Evolutionary conservation across 2,888 invertebrate species (phyloP), one percentile per base, ranked within the genome.

Genomic region (Philereme vetulata): DNA sequence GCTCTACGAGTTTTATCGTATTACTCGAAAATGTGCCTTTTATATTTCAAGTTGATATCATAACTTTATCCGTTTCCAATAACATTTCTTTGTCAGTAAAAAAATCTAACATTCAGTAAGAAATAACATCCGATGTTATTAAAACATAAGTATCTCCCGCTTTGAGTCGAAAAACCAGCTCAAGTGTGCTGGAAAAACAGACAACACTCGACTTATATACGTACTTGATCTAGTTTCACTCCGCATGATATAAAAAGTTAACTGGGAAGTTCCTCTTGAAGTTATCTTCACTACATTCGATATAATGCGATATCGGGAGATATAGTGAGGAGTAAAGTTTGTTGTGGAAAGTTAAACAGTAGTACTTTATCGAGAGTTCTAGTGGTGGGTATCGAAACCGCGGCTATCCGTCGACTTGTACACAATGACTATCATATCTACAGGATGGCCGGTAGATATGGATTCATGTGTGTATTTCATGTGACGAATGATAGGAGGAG

Each of bases 261-360:
- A 72, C 72, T 67, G 58, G 60, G 67, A 65, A 75, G 72, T 76
- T 75, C 67, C 60, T 56, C 66, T 58, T 62, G 66, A 75, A 77
- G 74, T 72, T 75, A 73, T 73, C 71, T 74, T 66, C 72, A 76
- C 73, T 73, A 75, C 70, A 75, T 76, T 77, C 70, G 69, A 77
- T 77, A 77, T 77, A 78, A 77, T 74, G 75, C 69, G 74, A 77
- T 77, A 81, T 78, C 71, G 73, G 72, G 77, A 74, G 75, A 78
- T 72, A 76, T 74, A 73, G 74, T 76, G 72, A 75, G 75, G 75
- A 76, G 72, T 74, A 75, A 78, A 82, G 80, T 84, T 80, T 76
- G 72, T 70, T 65, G 72, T 69, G 62, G 72, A 72, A 82, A 83
- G 82, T 84, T 84, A 78, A 77, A 79, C 78, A 76, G 74, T 72